phyloP scores from a whole-genome alignment of 2,888 invertebrate genomes.

The Sphaeridia pumilis region DNA sequence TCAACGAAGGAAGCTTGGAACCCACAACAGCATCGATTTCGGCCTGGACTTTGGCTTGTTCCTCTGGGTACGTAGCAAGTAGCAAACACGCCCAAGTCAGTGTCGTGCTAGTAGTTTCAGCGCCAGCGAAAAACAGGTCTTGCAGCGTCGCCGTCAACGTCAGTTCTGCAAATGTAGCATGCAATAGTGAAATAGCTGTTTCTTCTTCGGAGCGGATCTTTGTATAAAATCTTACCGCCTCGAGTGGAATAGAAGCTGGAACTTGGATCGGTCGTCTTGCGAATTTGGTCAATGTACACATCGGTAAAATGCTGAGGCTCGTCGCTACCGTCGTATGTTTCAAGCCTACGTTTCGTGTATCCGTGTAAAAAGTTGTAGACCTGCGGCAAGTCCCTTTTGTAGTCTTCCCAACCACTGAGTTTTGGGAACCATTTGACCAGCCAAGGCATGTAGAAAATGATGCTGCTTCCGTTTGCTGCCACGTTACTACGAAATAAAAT shows the following conservation, averaged over 20 bases:
- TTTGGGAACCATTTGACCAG: slow-evolving; percentile 8
- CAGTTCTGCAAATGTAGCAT: neutral
- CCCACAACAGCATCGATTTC: slow-evolving; percentile 13
- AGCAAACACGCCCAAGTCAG: slow-evolving; percentile 7
- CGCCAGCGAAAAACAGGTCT: slow-evolving; percentile 4
- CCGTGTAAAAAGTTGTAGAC: slow-evolving; percentile 4
- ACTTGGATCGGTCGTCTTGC: slow-evolving; percentile 12
- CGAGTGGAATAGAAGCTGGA: slow-evolving; percentile 17
- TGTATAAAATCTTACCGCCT: slow-evolving; percentile 3
- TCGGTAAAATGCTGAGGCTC: slow-evolving; percentile 15
- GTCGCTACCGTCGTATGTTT: slow-evolving; percentile 8
- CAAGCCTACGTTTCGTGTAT: slow-evolving; percentile 8
- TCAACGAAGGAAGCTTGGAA: slow-evolving; percentile 2
- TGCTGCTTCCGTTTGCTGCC: slow-evolving; percentile 1
- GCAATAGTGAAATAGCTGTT: neutral
- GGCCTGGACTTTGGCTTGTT: slow-evolving; percentile 6
- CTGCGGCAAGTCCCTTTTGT: neutral
- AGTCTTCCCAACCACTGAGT: slow-evolving; percentile 7
- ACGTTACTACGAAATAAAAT: neutral
- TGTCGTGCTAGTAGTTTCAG: slow-evolving; percentile 13
- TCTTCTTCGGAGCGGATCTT: too few relatives aligned
- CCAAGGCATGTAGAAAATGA: slow-evolving; percentile 16
- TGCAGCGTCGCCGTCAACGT: neutral
- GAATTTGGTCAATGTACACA: slow-evolving; percentile 17
- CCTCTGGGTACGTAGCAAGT: slow-evolving; percentile 5